Base-by-base conservation (phyloP, 2,888 invertebrate genomes). In the Lucinisca nassula region DNA sequence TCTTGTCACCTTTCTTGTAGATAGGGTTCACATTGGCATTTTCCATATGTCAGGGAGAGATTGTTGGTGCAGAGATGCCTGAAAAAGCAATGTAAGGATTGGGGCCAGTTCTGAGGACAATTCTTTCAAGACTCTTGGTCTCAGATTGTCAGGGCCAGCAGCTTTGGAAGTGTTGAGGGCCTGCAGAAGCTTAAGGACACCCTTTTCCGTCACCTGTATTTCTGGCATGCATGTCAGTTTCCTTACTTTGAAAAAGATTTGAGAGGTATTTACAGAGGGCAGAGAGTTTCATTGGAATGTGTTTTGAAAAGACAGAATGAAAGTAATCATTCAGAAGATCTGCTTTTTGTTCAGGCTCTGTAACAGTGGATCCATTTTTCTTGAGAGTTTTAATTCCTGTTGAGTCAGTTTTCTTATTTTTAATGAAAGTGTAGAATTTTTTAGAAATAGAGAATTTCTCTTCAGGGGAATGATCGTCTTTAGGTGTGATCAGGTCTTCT, bases 351-450 rank as follows among this genome's bases (percentile, higher is more conserved):
- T 67, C 27, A 8, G 58, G 27, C 27, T 58, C 58, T 58, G 58
- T 58, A 14, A 58, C 27, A 58, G 27, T 58, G 58, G 24, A 58
- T 58, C 58, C 58, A 58, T 67, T 67, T 67, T 67, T 67, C 67
- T 67, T 67, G 35, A 67, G 67, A 17, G 67, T 67, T 67, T 67
- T 67, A 35, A 35, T 67, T 35, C 67, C 67, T 67, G 67, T 67
- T 32, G 67, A 67, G 35, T 67, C 67, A 12, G 67, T 74, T 74
- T 74, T 40, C 49, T 74, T 74, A 17, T 74, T 40, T 49, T 74
- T 74, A 24, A 74, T 74, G 21, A 74, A 74, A 40, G 74, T 74
- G 27, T 49, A 74, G 74, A 74, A 72, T 45, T 49, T 40, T 74
- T 74, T 74, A 4, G 74, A 45, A 30, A 74, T 74, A 74, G 40